Conservation (phyloP, 1,140 invertebrate genomes). For the Pachyrhynchus sulphureomaculatus region DNA sequence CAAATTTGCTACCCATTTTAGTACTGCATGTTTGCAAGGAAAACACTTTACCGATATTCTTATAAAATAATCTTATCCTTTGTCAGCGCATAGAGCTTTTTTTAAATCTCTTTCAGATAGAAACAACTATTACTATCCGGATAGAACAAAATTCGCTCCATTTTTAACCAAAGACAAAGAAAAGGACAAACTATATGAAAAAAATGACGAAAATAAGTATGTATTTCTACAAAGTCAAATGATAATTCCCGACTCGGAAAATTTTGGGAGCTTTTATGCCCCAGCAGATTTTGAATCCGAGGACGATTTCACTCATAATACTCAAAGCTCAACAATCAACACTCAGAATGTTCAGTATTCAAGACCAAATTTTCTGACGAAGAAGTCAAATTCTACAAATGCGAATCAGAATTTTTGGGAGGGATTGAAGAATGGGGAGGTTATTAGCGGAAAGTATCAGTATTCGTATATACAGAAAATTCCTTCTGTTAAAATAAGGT, state of each 20-base stretch:
- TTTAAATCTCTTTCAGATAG: background rate
- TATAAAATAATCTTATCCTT: background rate
- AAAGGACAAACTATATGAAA: background rate
- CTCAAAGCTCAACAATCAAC: no score
- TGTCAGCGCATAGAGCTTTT: background rate
- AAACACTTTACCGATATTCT: background rate
- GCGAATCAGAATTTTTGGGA: no score
- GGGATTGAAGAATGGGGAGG: background rate
- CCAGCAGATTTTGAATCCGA: background rate
- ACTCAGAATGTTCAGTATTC: no score
- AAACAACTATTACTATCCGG: background rate
- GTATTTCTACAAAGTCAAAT: background rate
- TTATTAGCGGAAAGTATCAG: no score
- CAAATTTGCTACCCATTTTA: no score
- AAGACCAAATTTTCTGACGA: conserved; percentile 9
- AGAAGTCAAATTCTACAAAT: background rate
- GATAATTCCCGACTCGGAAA: background rate
- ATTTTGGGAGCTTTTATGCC: background rate
- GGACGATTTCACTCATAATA: background rate
- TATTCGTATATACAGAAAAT: conserved; percentile 30
- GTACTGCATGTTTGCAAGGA: no score
- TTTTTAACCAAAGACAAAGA: background rate
- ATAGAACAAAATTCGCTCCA: background rate
- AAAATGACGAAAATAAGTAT: background rate
- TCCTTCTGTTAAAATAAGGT: background rate